Evolutionary conservation across 2,113 vertebrate genomes (phyloP), one percentile per base, ranked within the genome.

Genomic region (Ceyx cyanopectus): DNA sequence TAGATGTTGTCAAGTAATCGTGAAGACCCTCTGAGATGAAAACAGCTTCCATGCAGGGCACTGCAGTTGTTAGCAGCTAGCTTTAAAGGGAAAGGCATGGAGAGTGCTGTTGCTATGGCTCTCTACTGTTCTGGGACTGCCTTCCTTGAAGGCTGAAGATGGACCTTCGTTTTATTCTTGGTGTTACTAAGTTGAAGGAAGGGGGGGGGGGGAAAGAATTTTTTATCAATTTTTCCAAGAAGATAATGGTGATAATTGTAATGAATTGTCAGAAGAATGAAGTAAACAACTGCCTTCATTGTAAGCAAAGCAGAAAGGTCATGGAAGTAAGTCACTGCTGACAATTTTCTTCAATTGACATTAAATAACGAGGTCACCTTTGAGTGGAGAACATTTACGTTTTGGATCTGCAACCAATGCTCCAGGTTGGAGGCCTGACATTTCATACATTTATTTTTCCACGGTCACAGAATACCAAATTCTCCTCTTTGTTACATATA

Each of bases 1-100:
- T 82, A 87, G 92, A 77, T 72, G 34, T 3, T 7, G 81, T 79
- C 81, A 82, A 87, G 56, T 89, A 96, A 93, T 86, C 84, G 79
- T 51, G 50, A 73, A 89, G 74, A 63, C 46, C 46, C 41, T 94
- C 34, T 76, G 89, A 92, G 86, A 65, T 81, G 76, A 95, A 86
- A 93, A 90, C 85, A 66, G 72, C 60, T 17, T 93, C 73, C 67
- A 37, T n/a, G 62, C 69, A 69, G 83, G 34, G 41, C 22, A 7
- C 23, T 11, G 45, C 50, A n/a, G 41, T 81, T 94, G 41, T 73
- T 86, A 76, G 30, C 45, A 87, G 54, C 24, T 53, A 62, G 34
- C 48, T 56, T 62, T 56, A 67, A 88, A 77, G 77, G 37, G 62
- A 61, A 30, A 75, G 51, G 37, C 50, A 11, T 18, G 26, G 80